A percentile compares a stretch with the other conserved stretches of the same genome.
Evolutionary conservation across 2,888 invertebrate genomes (phyloP).

Genomic region (Noctua comes): DNA sequence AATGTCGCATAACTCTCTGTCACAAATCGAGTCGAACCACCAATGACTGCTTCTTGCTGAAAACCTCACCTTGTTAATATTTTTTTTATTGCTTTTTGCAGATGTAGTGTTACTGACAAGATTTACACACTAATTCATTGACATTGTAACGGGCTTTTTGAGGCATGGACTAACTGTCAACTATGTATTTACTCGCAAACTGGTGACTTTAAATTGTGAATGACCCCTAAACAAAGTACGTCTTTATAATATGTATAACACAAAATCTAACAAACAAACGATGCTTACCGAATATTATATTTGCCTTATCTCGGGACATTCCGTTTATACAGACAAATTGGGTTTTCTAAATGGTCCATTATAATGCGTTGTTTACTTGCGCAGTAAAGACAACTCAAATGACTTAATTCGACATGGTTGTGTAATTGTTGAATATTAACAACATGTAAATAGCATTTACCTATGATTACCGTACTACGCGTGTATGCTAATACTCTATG

Average conservation of each 20-base stretch:
- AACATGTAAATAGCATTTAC: conserved; percentile 19
- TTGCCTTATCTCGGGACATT: conserved; percentile 14
- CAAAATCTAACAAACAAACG: background rate
- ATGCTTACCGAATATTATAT: conserved; percentile 2
- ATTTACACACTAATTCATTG: background rate
- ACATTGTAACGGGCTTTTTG: background rate
- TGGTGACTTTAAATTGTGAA: background rate
- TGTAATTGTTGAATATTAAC: conserved; percentile 31
- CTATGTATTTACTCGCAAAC: background rate
- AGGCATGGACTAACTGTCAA: background rate
- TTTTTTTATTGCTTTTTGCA: background rate
- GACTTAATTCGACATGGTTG: conserved; percentile 19
- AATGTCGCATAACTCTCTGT: background rate
- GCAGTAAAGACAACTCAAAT: conserved; percentile 18
- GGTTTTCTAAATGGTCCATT: conserved; percentile 9
- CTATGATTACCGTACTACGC: conserved; percentile 36
- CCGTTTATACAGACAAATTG: conserved; percentile 21
- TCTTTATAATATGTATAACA: background rate
- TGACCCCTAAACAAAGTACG: background rate
- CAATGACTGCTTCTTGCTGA: background rate
- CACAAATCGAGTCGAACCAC: no score
- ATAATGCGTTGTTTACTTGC: conserved; percentile 6
- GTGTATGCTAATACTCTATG: conserved; percentile 36
- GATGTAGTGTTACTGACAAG: background rate
- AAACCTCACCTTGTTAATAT: background rate